Evolutionary conservation across 2,797 vertebrate species (phyloP).

Genomic region (Neostethus bicornis): DNA sequence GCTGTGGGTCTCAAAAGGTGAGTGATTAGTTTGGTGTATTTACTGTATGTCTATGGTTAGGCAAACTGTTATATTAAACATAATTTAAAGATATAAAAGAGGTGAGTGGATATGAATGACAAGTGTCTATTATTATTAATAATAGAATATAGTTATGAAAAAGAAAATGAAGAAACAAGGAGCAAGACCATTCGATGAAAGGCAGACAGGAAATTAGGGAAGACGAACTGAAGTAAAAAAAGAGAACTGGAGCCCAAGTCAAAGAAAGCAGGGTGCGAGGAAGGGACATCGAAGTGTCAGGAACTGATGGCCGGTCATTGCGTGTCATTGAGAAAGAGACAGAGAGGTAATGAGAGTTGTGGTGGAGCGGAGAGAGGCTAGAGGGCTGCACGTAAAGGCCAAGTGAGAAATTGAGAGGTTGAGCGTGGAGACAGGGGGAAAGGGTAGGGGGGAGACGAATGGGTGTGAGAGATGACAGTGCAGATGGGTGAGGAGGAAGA

Average conservation of each 20-base stretch:
- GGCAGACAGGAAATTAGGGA: conserved; percentile 34
- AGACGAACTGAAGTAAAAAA: conserved; percentile 22
- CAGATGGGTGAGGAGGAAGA: conserved; percentile 16
- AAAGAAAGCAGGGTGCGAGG: conserved; percentile 15
- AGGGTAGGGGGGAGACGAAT: conserved; percentile 35
- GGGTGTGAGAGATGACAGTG: conserved; percentile 31
- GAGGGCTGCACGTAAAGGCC: conserved; percentile 60
- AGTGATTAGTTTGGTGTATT: conserved; percentile 22
- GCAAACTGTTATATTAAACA: conserved; percentile 9
- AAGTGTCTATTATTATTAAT: conserved; percentile 8
- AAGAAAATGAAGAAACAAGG: conserved; percentile 1
- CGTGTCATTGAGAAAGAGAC: conserved; percentile 57
- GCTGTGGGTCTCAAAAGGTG: conserved; percentile 17
- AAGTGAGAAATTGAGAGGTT: conserved; percentile 68
- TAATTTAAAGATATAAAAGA: background rate
- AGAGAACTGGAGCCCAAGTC: conserved; percentile 17
- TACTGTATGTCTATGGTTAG: conserved; percentile 18
- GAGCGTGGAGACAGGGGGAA: conserved; percentile 28
- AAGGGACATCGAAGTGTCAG: conserved; percentile 56
- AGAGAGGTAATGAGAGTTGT: conserved; percentile 63
- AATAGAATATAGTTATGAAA: conserved; percentile 2
- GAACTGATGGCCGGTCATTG: conserved; percentile 41
- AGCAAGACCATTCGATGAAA: conserved; percentile 18
- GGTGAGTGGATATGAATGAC: background rate
- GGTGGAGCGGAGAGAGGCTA: conserved; percentile 45